Base-by-base conservation (phyloP, 2,888 invertebrate species). In the Anodontia alba region DNA sequence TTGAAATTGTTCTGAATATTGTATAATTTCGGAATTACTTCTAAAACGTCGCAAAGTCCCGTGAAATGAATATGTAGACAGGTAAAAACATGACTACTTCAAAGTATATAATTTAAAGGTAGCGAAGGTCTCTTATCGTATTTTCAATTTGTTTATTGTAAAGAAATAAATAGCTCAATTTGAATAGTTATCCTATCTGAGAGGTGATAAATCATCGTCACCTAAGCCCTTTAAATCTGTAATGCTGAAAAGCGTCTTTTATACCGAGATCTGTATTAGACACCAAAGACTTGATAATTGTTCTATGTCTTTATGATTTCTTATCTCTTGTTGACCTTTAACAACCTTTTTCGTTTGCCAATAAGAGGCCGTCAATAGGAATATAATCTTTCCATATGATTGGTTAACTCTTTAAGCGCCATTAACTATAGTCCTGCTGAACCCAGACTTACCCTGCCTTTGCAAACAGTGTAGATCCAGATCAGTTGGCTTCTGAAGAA, bases 131-230 rank as follows among this genome's bases (percentile, higher is more conserved):
- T 12, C 62, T 62, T 62, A 62, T 62, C 62, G 10, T 62, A 26
- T 62, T 62, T 62, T 62, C 62, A 62, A 62, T 62, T 62, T 62
- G 62, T 62, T 62, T 20, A 17, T 62, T 62, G 23, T 62, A 62
- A 31, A 31, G 33, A 62, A 62, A 62, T 62, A 62, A 62, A 62
- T 62, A 62, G 62, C 62, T 62, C 62, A 33, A 62, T 62, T 62
- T 62, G 62, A 62, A 62, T 62, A 33, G 1, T 33, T 33, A 33
- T 51, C 54, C 72, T 78, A 62, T 54, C 1, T 43, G 26, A 78
- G 72, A 73, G 78, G 81, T 81, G 78, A 46, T 81, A 81, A 81
- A 81, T 81, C 81, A 78, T 17, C 15, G 42, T 68, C 57, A 66
- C 78, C 82, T 82, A 43, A 70, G 46, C 72, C 78, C 82, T 69